Evolutionary conservation across 2,113 vertebrate genomes (phyloP).

Genomic region (Candoia aspera): DNA sequence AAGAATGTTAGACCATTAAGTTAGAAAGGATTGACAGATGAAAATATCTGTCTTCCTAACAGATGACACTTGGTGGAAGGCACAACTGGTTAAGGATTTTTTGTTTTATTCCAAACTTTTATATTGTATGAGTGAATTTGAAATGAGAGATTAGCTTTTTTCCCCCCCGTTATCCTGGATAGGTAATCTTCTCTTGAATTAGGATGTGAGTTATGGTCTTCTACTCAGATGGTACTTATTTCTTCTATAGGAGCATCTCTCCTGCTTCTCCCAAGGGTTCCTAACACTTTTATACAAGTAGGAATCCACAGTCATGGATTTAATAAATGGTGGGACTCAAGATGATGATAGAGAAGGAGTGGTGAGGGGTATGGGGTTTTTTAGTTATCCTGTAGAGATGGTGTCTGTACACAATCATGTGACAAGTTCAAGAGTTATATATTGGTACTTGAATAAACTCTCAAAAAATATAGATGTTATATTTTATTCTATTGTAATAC

Average conservation of each 20-base stretch:
- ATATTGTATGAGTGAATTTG: not conserved
- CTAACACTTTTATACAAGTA: not conserved
- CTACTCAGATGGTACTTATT: not conserved
- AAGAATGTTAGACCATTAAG: not conserved
- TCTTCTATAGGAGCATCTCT: too few relatives aligned
- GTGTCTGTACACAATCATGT: not conserved
- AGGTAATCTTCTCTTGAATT: not conserved
- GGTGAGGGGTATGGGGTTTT: too few relatives aligned
- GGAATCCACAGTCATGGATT: not conserved
- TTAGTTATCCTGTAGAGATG: not conserved
- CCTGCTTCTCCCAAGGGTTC: not conserved
- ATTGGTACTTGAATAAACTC: not conserved
- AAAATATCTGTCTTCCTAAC: not conserved
- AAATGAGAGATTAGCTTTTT: not conserved
- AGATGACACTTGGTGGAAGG: not conserved
- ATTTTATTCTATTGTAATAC: not conserved
- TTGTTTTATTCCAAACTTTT: not conserved
- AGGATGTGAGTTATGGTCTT: not conserved
- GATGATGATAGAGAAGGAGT: not conserved
- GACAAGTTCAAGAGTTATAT: not conserved
- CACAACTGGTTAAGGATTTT: not conserved
- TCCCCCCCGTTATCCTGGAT: not conserved
- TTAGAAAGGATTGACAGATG: not conserved
- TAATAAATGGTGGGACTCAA: not conserved
- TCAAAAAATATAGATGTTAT: not conserved